phyloP scores from a whole-genome alignment of 2,888 invertebrate genomes.

The Pherbina coryleti region DNA sequence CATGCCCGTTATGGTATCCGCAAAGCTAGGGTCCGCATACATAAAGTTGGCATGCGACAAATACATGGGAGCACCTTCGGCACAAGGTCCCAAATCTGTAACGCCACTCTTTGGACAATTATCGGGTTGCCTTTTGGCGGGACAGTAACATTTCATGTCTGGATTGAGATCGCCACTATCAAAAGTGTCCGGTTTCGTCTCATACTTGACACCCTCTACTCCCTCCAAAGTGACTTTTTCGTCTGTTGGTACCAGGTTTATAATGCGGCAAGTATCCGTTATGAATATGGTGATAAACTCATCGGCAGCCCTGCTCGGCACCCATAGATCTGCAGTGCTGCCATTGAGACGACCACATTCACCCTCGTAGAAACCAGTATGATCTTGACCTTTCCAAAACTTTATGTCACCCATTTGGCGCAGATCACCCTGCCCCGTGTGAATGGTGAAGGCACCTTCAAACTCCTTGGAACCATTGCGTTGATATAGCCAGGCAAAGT shows the following conservation, averaged over 20 bases:
- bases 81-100: conserved; percentile 79
- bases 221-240: conserved; percentile 54
- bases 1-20: conserved; percentile 75
- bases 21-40: conserved; percentile 78
- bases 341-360: conserved; percentile 80
- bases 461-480: conserved; percentile 79
- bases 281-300: conserved; percentile 77
- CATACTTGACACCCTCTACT: conserved; percentile 64
- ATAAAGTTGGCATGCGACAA: conserved; percentile 86
- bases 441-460: conserved; percentile 83
- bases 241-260: conserved; percentile 63
- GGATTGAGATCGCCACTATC: conserved; percentile 78
- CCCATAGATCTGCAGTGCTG: conserved; percentile 85
- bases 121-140: conserved; percentile 55
- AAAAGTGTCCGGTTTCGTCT: conserved; percentile 76
- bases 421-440: conserved; percentile 78
- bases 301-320: conserved; percentile 72
- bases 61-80: conserved; percentile 83
- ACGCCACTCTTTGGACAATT: conserved; percentile 73
- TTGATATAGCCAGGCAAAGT: conserved; percentile 88
- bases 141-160: conserved; percentile 79
- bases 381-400: conserved; percentile 77
- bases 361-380: conserved; percentile 73
- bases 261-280: conserved; percentile 84
- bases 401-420: conserved; percentile 77